Evolutionary conservation across 2,113 vertebrate genomes (phyloP).

Genomic region (Chlorocebus sabaeus): DNA sequence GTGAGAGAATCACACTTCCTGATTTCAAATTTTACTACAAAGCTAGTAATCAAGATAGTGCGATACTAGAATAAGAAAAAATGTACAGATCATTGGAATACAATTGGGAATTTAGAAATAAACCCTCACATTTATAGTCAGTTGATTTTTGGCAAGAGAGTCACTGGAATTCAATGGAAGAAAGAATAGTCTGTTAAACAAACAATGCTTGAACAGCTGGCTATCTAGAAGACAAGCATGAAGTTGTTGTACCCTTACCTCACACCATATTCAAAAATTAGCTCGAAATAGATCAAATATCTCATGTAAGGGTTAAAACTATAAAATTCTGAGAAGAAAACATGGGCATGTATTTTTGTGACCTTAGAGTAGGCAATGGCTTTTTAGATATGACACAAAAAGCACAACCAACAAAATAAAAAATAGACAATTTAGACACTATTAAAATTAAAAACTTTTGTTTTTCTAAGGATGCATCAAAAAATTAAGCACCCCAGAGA

Average conservation of each 20-base stretch:
- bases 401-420: neutral
- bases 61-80: neutral
- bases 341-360: neutral
- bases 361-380: too few species aligned
- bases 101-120: neutral
- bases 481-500: neutral
- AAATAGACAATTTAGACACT: neutral
- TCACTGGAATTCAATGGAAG: neutral
- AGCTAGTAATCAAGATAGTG: neutral
- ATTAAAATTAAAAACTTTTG: too few species aligned
- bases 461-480: neutral
- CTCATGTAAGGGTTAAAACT: neutral
- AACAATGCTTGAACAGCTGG: neutral
- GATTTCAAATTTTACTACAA: neutral
- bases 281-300: neutral
- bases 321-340: neutral
- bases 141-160: neutral
- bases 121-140: neutral
- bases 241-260: neutral
- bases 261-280: neutral
- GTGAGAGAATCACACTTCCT: neutral
- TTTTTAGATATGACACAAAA: neutral
- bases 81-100: neutral
- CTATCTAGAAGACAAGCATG: neutral
- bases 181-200: neutral